Base-by-base conservation (phyloP, 2,888 invertebrate species). In the Lasioglossum zephyrum region DNA sequence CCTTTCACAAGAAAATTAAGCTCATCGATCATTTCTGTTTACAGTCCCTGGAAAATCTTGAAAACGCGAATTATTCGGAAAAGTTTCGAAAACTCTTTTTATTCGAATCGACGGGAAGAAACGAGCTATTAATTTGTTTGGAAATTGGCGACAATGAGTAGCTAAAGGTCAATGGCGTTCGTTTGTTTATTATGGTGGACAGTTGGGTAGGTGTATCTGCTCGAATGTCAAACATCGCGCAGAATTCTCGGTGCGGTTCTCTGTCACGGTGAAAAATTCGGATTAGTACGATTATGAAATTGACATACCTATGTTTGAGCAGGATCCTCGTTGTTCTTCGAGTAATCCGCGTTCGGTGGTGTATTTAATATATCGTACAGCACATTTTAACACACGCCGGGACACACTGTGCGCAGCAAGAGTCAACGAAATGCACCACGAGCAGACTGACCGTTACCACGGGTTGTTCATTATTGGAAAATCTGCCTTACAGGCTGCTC, bases 401-500 rank as follows among this genome's bases (percentile, higher is more conserved):
- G 79, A 76, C 88, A 86, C 92, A 91, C 92, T 88, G 78, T 85
- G 87, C 90, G 88, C 86, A 89, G 85, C 87, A 79, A 89, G 87
- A 84, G 87, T 88, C 89, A 87, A 88, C 90, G 86, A 91, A 85
- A 92, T 88, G 88, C 89, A 89, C 90, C 87, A 87, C 90, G 87
- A 87, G 84, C 90, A 80, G 79, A 92, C 88, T 92, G 92, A 92
- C 91, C 91, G 91, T 88, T 92, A 89, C 89, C 89, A 89, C 88
- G 92, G 90, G 87, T 86, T 88, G 85, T 90, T 92, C 92, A 92
- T 92, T 91, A 91, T 91, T 92, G 89, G 88, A 91, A 89, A 91
- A 90, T 86, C 87, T 87, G 87, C 85, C 87, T 83, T 87, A 80
- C 89, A 88, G 87, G 89, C 91, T 92, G 93, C 92, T 92, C 91